These are phyloP conservation scores for Phylloscopus trochiloides DNA, from an alignment of 2,113 vertebrate species.

Conservation along the genomic window DNA sequence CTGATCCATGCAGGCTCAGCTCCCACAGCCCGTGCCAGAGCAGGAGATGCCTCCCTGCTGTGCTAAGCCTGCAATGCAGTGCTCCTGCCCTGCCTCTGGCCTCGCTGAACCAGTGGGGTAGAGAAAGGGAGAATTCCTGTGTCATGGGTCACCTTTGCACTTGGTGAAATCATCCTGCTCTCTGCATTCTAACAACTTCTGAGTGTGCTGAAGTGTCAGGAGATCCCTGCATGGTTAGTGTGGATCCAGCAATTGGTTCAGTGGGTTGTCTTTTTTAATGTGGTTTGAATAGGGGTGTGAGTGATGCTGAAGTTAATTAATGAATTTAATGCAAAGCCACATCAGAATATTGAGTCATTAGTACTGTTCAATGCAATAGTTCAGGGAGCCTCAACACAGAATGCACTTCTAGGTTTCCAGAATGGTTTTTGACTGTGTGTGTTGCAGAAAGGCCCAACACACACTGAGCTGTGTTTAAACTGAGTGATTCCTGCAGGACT, in stretches of 20 bases:
- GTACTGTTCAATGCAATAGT: background rate
- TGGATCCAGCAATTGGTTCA: background rate
- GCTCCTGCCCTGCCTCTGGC: accelerated
- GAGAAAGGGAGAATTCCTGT: background rate
- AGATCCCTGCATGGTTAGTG: background rate
- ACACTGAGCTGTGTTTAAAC: background rate
- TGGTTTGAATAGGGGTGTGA: background rate
- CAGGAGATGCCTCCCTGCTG: background rate
- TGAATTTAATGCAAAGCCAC: background rate
- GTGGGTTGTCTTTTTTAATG: background rate
- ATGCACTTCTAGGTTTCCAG: background rate
- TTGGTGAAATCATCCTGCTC: background rate
- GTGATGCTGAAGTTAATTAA: background rate
- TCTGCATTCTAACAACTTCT: background rate
- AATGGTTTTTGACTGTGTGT: accelerated
- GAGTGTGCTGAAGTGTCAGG: background rate
- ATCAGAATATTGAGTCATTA: background rate
- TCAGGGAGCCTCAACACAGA: background rate
- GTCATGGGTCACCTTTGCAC: background rate
- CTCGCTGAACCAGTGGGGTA: accelerated
- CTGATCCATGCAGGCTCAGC: background rate
- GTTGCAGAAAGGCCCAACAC: accelerated
- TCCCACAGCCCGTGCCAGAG: accelerated
- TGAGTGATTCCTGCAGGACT: background rate
- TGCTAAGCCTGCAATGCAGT: background rate